These are phyloP conservation scores for Boloria selene DNA, from an alignment of 2,888 invertebrate genomes.

Conservation along the genomic window DNA sequence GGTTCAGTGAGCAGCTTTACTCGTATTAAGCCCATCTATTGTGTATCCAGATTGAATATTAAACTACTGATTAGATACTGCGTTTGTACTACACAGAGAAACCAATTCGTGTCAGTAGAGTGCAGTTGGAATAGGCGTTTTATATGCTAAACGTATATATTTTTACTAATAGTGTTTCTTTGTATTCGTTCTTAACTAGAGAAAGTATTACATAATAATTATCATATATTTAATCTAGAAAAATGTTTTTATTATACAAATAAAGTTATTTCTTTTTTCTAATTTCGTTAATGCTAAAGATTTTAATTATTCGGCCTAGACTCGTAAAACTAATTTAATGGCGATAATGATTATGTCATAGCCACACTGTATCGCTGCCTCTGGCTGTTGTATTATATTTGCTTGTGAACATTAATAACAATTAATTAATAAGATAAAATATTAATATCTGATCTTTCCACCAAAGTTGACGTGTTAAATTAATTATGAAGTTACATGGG, in stretches of 20 bases:
- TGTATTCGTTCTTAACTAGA: not conserved
- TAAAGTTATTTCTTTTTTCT: constrained; percentile 11
- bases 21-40: constrained; percentile 37
- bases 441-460: constrained; percentile 24
- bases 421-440: constrained; percentile 24
- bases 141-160: no score
- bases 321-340: constrained; percentile 13
- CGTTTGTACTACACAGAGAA: constrained; percentile 10
- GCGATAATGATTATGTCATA: constrained; percentile 16
- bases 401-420: constrained; percentile 10
- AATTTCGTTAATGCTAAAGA: not conserved
- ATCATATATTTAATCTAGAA: not conserved
- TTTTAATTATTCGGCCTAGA: constrained; percentile 11
- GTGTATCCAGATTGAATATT: constrained; percentile 38
- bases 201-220: not conserved
- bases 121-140: no score
- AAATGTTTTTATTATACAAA: constrained; percentile 2
- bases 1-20: constrained; percentile 41
- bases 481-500: constrained; percentile 22
- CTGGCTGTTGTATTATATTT: constrained; percentile 8
- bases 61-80: constrained; percentile 36
- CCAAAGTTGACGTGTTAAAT: constrained; percentile 18
- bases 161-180: not conserved
- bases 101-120: no score
- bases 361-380: constrained; percentile 16